phyloP scores from a whole-genome alignment of 2,888 invertebrate species.

The Hypsopygia costalis region DNA sequence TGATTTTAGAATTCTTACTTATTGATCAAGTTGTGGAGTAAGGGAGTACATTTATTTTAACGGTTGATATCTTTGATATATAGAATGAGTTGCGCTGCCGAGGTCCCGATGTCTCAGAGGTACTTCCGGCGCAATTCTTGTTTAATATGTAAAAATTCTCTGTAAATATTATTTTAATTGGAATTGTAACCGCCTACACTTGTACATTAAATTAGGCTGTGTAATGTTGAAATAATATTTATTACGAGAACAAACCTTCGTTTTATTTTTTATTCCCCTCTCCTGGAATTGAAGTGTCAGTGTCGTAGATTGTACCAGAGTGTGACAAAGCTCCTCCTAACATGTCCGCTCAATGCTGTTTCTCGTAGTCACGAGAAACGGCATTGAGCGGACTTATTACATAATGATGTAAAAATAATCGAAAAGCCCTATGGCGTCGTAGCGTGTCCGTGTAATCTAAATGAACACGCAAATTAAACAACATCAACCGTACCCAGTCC shows the following conservation, averaged over 20 bases:
- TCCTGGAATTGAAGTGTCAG: too few species aligned
- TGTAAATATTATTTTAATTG: constrained; percentile 75
- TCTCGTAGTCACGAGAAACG: too few species aligned
- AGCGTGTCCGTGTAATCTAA: too few species aligned
- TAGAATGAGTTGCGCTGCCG: constrained; percentile 37
- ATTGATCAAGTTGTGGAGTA: constrained; percentile 48
- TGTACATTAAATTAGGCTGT: constrained; percentile 56
- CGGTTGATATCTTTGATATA: constrained; percentile 34
- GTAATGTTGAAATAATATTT: constrained; percentile 76
- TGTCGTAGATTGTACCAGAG: too few species aligned
- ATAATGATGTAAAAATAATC: too few species aligned
- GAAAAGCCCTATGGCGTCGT: too few species aligned
- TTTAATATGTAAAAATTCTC: constrained; percentile 42
- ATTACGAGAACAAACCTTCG: constrained; percentile 52
- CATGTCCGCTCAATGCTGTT: too few species aligned
- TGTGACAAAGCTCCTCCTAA: too few species aligned
- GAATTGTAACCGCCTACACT: constrained; percentile 37
- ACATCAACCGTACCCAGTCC: too few species aligned
- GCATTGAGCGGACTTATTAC: too few species aligned
- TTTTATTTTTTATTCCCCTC: constrained; percentile 13
- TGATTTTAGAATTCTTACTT: constrained; percentile 8
- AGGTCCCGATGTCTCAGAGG: background rate
- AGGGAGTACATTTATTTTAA: constrained; percentile 34
- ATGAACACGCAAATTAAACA: too few species aligned
- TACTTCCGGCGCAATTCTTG: constrained; percentile 35